These are phyloP conservation scores for Himalopsyche japonica DNA, from an alignment of 2,888 invertebrate genomes.

Conservation along the genomic window DNA sequence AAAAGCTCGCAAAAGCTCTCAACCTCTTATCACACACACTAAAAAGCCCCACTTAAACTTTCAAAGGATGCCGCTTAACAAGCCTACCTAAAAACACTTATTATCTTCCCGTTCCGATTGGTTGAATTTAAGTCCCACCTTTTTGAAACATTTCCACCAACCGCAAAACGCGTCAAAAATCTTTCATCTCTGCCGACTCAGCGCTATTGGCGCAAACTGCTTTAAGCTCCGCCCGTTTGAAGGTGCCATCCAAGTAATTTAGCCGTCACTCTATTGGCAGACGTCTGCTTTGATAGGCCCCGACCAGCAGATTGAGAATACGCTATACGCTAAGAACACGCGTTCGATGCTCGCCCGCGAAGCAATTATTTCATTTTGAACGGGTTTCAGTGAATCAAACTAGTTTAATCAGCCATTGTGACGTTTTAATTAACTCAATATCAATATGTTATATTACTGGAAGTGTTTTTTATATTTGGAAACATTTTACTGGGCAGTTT, in stretches of 20 bases:
- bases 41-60: background rate
- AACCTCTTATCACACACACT: background rate
- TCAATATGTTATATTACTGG: background rate
- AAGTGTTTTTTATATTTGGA: background rate
- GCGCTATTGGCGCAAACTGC: background rate
- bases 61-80: background rate
- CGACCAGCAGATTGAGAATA: background rate
- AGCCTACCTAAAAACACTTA: background rate
- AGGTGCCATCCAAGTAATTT: conserved; percentile 45
- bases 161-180: background rate
- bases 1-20: background rate
- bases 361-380: background rate
- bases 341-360: background rate
- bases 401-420: background rate
- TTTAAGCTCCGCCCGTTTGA: conserved; percentile 43
- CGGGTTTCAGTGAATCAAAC: background rate
- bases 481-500: background rate
- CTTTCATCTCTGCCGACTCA: background rate
- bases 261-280: conserved; percentile 30
- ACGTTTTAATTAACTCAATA: background rate
- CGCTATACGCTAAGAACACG: background rate
- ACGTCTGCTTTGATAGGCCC: conserved; percentile 8
- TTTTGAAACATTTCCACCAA: background rate
- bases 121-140: background rate
- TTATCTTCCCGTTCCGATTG: background rate